phyloP scores from a whole-genome alignment of 2,797 vertebrate species.

The Helicolenus hilgendorfi region DNA sequence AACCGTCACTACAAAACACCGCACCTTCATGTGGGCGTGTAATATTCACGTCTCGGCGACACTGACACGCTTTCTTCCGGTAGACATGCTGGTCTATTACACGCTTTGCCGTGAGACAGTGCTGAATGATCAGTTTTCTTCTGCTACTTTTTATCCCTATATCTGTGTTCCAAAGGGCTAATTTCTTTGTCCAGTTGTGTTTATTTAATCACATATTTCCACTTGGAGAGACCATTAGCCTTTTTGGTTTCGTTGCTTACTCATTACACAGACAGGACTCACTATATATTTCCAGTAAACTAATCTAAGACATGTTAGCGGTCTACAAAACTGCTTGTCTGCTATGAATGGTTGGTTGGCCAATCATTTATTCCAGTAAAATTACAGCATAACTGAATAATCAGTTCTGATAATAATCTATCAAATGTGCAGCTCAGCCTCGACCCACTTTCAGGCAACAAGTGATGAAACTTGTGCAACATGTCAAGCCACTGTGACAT shows the following conservation, averaged over 20 bases:
- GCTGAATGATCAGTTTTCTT: neutral
- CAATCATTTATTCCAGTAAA: slow-evolving; percentile 1
- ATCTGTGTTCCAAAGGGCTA: neutral
- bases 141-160: neutral
- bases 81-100: too few species aligned
- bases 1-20: too few species aligned
- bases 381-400: neutral
- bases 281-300: neutral
- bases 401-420: neutral
- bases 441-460: slow-evolving; percentile 1
- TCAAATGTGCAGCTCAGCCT: neutral
- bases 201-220: neutral
- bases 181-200: neutral
- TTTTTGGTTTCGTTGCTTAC: neutral
- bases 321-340: neutral
- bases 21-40: rapidly evolving
- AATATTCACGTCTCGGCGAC: too few species aligned
- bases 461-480: neutral
- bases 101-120: too few species aligned
- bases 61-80: too few species aligned
- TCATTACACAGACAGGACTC: neutral
- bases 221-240: neutral
- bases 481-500: slow-evolving; percentile 5
- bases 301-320: neutral
- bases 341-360: neutral